These are phyloP conservation scores for Oceanodroma leucorhoa DNA, from an alignment of 2,797 vertebrate species.

Conservation along the genomic window DNA sequence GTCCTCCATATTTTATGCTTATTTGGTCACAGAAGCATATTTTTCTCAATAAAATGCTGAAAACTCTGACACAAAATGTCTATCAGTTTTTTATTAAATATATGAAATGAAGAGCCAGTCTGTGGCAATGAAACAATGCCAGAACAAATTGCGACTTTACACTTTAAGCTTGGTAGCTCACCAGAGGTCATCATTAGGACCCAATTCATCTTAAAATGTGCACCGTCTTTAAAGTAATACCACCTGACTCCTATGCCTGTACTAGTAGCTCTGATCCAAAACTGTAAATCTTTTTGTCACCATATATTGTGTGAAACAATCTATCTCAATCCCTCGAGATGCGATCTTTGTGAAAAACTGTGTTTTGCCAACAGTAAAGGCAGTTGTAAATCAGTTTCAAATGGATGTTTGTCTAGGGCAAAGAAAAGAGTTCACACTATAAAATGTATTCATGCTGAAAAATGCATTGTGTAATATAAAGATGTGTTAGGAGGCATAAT, in stretches of 20 bases:
- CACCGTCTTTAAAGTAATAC: constrained; percentile 65
- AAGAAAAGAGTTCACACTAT: neutral
- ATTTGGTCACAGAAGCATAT: neutral
- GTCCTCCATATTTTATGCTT: neutral
- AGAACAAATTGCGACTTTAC: constrained; percentile 41
- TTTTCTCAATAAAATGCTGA: constrained; percentile 38
- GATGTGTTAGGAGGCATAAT: neutral
- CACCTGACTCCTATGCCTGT: neutral
- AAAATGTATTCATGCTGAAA: constrained; percentile 4
- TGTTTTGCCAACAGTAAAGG: constrained; percentile 13
- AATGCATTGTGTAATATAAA: neutral
- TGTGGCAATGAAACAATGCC: neutral
- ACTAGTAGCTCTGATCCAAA: constrained; percentile 68
- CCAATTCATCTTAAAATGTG: constrained; percentile 67
- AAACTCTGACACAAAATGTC: neutral
- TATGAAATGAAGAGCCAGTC: neutral
- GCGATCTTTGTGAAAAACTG: constrained; percentile 21
- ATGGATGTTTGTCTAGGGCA: constrained; percentile 28
- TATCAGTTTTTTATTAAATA: constrained; percentile 24
- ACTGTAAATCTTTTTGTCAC: constrained; percentile 76
- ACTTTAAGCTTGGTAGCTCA: neutral
- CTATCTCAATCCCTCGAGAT: constrained; percentile 65
- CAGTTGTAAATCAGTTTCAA: constrained; percentile 59
- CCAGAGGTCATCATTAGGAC: constrained; percentile 17
- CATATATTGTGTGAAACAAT: constrained; percentile 62